Base-by-base conservation (phyloP, 2,113 vertebrate genomes). In the Notarius lentiginosus region DNA sequence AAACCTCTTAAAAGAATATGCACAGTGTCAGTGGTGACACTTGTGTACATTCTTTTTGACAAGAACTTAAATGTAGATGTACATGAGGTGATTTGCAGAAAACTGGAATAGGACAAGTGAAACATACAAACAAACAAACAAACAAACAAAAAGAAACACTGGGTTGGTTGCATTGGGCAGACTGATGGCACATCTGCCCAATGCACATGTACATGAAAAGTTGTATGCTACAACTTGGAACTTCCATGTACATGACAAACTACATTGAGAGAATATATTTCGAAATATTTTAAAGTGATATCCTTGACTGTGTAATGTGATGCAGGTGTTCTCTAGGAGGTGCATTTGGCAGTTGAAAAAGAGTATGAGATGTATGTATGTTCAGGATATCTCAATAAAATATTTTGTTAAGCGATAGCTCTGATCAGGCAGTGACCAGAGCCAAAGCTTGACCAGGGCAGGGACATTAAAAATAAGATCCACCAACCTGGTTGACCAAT, bases 381-480 rank as follows among this genome's bases (percentile, higher is more conserved):
- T 92, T 93, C 96, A 96, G 97, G 98, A 98, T 98, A 99, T 97
- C 97, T 97, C 94, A 94, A 95, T 96, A 96, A 99, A 99, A 98
- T 98, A 99, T 97, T 93, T 94, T 93, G 94, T 95, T 86, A 96
- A 96, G 97, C 96, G 96, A 91, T 94, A 95, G 96, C 96, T 95
- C 95, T 93, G 94, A 95, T 95, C 96, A 96, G 96, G 96, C 95
- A 95, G 95, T 92, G 96, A 95, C 96, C 96, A 95, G 95, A 96
- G 95, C 96, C 27, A 94, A 93, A 93, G 91, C 94, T 96, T 96
- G 91, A 96, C 95, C 92, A 94, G 84, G 75, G 90, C 89, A 91
- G 89, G 68, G 88, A 96, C 95, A 93, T 96, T 95, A 96, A 96
- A 96, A 96, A 97, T 94, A 93, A 96, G 96, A 92, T 89, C 94